These are phyloP conservation scores for Triplophysa tibetana DNA, from an alignment of 2,113 vertebrate species.

Conservation along the genomic window DNA sequence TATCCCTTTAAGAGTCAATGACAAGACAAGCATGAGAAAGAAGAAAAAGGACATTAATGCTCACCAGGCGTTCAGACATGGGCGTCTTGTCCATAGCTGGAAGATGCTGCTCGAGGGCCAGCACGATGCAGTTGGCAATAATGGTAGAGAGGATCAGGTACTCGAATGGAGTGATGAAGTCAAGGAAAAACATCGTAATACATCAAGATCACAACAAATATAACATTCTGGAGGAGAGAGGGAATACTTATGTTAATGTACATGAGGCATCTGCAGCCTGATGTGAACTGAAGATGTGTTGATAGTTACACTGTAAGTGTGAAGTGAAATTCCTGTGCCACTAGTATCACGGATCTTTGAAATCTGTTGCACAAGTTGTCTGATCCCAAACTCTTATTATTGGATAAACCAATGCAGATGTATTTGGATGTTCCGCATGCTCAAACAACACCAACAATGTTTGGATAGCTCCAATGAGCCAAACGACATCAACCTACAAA, in stretches of 20 bases:
- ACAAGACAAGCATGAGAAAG: background rate
- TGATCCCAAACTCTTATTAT: too few species aligned
- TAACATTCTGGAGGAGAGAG: background rate
- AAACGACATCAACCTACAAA: too few species aligned
- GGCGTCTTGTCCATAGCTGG: conserved; percentile 95
- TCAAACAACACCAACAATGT: too few species aligned
- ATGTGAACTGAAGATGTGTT: background rate
- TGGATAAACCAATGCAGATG: too few species aligned
- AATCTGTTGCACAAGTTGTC: too few species aligned
- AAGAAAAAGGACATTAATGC: conserved; percentile 54
- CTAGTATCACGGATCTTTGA: background rate
- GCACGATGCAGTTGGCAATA: conserved; percentile 97
- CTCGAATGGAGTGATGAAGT: conserved; percentile 92
- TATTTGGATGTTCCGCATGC: too few species aligned
- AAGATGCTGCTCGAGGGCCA: conserved; percentile 96
- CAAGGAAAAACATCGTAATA: conserved; percentile 72
- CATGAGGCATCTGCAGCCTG: background rate
- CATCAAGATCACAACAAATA: conserved; percentile 32
- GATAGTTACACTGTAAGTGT: background rate
- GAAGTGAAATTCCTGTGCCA: background rate
- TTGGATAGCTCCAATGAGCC: too few species aligned
- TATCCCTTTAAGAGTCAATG: too few species aligned
- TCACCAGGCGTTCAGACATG: conserved; percentile 96
- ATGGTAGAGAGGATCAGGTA: conserved; percentile 99
- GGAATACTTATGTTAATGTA: too few species aligned